Evolutionary conservation across 2,888 invertebrate genomes (phyloP), one percentile per base, ranked within the genome.

Genomic region (Seira musarum): DNA sequence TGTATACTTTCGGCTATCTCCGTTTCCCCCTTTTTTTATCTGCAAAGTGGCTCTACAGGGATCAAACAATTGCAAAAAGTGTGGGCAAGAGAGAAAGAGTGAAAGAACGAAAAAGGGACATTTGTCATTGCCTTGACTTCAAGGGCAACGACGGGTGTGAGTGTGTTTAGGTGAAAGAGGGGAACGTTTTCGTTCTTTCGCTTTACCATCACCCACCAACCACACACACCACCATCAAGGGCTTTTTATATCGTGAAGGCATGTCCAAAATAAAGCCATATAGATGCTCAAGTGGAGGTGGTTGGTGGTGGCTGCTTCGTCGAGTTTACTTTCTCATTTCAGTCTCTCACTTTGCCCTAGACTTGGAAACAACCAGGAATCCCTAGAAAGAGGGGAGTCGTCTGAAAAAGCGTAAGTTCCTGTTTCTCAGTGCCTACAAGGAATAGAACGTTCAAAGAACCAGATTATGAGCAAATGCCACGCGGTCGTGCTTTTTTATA

Each of bases 1-100:
- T 76, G 81, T 79, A 67, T 66, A 72, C 66, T 74, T 75, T 77
- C 78, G 72, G 70, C 78, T 80, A 61, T 71, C 78, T 77, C 72
- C 78, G 80, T 53, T 72, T 83, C 40, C 64, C 66, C 60, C 57
- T 10, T 21, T 22, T 21, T 72, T 68, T 71, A 53, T 68, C 53
- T 71, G 49, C 57, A 64, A 60, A 78, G 76, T 71, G 70, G 68
- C 70, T 77, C 73, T 72, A 25, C 61, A 70, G 72, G 77, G 76
- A 63, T 76, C 49, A 60, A 79, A 71, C 71, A 74, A 78, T 68
- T 68, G 73, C 49, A 66, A 73, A 49, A 8, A 60, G 60, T 60
- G 71, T 49, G 72, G 25, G 22, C 25, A 76, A 60, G 68, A 25
- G 61, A 35, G 64, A 61, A 72, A 53, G 63, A 30, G 70, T 72